Evolutionary conservation across 2,113 vertebrate species (phyloP).

Genomic region (Acanthochromis polyacanthus): DNA sequence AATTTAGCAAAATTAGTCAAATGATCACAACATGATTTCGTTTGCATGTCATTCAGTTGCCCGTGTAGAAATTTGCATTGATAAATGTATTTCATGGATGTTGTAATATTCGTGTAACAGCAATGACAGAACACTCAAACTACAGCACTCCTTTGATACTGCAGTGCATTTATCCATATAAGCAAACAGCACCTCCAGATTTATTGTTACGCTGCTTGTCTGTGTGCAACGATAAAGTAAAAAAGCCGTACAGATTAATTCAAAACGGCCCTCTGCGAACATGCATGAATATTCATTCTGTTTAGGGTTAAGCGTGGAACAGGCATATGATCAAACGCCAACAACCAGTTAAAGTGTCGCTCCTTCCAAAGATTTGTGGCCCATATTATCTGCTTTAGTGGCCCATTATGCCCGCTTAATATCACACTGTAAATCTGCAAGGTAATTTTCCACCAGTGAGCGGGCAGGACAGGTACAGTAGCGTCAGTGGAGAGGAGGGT

Average conservation of each 20-base stretch:
- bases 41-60: too few species aligned
- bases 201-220: slow-evolving; percentile 17
- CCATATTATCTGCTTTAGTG: slow-evolving; percentile 74
- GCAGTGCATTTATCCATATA: not conserved
- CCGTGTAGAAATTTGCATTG: too few species aligned
- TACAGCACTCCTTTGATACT: not conserved
- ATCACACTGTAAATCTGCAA: slow-evolving; percentile 79
- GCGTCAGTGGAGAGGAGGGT: slow-evolving; percentile 2
- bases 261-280: not conserved
- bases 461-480: slow-evolving; percentile 67
- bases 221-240: not conserved
- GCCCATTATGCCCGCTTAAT: slow-evolving; percentile 75
- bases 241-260: not conserved
- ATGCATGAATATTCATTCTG: slow-evolving; percentile 45
- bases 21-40: too few species aligned
- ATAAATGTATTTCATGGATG: too few species aligned
- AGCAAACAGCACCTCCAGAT: slow-evolving; percentile 11
- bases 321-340: slow-evolving; percentile 66
- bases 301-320: slow-evolving; percentile 37
- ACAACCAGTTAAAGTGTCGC: slow-evolving; percentile 66
- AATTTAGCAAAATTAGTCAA: too few species aligned
- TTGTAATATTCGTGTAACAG: too few species aligned
- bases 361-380: slow-evolving; percentile 72
- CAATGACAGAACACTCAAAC: not conserved
- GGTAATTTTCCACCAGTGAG: slow-evolving; percentile 69